Conservation (phyloP, 2,797 vertebrate genomes). For the Lagodon rhomboides region DNA sequence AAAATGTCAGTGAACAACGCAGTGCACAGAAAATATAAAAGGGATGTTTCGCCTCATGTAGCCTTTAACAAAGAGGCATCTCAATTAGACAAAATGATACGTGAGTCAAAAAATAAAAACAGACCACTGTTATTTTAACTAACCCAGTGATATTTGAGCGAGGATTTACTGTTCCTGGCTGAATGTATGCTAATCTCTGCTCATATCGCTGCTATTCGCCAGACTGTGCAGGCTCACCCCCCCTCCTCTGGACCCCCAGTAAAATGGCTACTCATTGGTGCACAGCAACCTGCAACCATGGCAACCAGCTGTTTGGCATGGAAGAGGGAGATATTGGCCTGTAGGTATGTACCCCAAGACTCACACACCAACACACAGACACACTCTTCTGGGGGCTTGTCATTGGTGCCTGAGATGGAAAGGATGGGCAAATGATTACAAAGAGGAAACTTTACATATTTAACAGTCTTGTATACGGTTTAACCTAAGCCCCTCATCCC, state of each 20-base stretch:
- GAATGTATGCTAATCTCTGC: conserved; percentile 70
- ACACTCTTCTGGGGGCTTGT: conserved; percentile 19
- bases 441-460: not conserved
- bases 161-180: conserved; percentile 55
- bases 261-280: conserved; percentile 69
- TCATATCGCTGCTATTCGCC: conserved; percentile 62
- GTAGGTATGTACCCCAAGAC: conserved; percentile 42
- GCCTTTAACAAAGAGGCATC: not conserved
- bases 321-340: conserved; percentile 49
- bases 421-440: not conserved
- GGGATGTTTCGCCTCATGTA: not conserved
- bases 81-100: conserved; percentile 6
- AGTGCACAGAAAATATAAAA: not conserved
- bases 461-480: conserved; percentile 1
- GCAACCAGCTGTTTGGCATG: conserved; percentile 81
- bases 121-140: conserved; percentile 16
- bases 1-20: conserved; percentile 11
- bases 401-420: conserved; percentile 16
- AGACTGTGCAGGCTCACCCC: conserved; percentile 50
- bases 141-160: conserved; percentile 53
- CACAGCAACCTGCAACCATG: conserved; percentile 70
- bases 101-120: conserved; percentile 6
- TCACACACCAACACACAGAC: conserved; percentile 38
- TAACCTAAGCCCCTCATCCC: conserved; percentile 15
- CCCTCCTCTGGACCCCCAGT: conserved; percentile 53